Percentiles rank a stretch among this genome's conserved stretches.
phyloP scores from a whole-genome alignment of 2,113 vertebrate genomes.

The Phainopepla nitens region DNA sequence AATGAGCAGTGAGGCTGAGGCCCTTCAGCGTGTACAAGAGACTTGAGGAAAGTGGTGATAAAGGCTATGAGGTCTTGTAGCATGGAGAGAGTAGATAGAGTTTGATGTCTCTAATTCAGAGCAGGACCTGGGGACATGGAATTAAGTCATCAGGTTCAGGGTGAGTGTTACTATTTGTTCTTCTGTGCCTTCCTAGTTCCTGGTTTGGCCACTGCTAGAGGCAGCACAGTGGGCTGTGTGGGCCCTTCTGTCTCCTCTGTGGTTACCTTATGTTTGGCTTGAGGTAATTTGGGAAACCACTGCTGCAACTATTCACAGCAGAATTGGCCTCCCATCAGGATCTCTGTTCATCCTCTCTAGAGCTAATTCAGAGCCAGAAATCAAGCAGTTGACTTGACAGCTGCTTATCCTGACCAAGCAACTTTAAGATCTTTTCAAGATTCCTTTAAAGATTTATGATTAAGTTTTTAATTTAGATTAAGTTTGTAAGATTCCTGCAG shows the following conservation, averaged over 20 bases:
- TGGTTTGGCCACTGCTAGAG: neutral
- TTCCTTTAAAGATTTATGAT: too few species aligned
- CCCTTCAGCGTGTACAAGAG: neutral
- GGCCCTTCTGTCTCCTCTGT: neutral
- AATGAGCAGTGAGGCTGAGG: neutral
- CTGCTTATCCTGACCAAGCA: neutral
- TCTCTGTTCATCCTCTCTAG: neutral
- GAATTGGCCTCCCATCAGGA: neutral
- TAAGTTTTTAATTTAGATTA: too few species aligned
- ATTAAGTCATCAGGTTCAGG: neutral
- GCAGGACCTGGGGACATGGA: neutral
- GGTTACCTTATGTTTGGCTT: neutral
- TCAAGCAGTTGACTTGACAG: neutral
- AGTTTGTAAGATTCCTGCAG: neutral
- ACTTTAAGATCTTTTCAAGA: neutral
- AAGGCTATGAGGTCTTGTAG: rapidly evolving
- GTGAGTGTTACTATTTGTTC: neutral
- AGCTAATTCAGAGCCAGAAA: neutral
- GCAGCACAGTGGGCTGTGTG: neutral
- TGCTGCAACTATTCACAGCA: neutral
- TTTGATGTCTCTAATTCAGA: neutral
- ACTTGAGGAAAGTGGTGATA: too few species aligned
- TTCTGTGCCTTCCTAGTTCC: neutral
- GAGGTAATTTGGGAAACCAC: neutral
- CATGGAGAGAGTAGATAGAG: neutral